These are phyloP conservation scores for Sardinella longiceps DNA, from an alignment of 2,797 vertebrate genomes.

Conservation along the genomic window DNA sequence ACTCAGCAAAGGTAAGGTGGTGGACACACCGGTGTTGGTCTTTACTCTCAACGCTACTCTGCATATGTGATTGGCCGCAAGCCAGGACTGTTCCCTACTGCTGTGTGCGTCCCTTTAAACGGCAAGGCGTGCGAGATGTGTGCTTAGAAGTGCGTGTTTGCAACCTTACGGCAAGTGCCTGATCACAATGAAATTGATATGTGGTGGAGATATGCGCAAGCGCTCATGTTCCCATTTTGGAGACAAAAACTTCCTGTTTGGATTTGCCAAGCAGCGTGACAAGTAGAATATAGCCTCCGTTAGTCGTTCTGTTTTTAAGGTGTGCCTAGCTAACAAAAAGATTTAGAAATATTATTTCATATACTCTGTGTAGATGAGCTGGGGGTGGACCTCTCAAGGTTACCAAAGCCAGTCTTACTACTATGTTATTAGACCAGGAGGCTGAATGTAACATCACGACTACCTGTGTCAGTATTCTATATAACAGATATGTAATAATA, in stretches of 20 bases:
- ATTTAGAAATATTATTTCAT: not conserved
- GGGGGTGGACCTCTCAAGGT: not conserved
- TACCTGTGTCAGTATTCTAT: not conserved
- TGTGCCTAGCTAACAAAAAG: not conserved
- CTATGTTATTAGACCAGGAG: not conserved
- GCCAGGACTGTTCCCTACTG: not conserved
- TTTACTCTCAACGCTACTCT: not conserved
- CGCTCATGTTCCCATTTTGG: conserved; percentile 52
- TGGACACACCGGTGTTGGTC: not conserved
- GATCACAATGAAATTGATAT: conserved; percentile 56
- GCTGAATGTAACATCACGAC: not conserved
- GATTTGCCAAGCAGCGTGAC: conserved; percentile 34
- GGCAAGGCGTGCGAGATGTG: conserved; percentile 41
- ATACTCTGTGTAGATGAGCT: not conserved
- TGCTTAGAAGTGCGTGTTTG: conserved; percentile 52
- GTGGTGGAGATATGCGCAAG: conserved; percentile 64
- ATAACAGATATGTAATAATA: no score
- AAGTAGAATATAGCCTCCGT: not conserved
- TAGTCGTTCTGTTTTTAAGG: not conserved
- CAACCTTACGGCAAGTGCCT: conserved; percentile 61
- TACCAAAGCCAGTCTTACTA: no score
- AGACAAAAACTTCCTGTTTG: conserved; percentile 59
- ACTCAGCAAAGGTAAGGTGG: conserved; percentile 70
- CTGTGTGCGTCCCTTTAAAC: conserved; percentile 51
- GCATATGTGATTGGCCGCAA: not conserved